Evolutionary conservation across 1,140 invertebrate genomes (phyloP).

Genomic region (Epicauta chinensis): DNA sequence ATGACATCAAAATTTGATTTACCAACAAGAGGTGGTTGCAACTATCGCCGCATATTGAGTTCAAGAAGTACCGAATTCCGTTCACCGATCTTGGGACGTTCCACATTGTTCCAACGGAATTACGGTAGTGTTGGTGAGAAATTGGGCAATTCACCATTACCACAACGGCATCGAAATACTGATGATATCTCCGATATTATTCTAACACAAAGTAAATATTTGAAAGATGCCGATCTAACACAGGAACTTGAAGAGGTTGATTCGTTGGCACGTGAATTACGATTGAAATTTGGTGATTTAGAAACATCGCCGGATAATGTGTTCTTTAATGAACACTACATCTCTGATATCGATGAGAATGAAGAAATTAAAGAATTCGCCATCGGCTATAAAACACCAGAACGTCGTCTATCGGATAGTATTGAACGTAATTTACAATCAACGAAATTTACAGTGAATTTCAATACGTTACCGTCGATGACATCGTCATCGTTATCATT

Average conservation of each 20-base stretch:
- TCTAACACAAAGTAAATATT: conserved; percentile 27
- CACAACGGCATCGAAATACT: conserved; percentile 27
- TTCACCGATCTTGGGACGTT: conserved; percentile 30
- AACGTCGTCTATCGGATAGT: conserved; percentile 22
- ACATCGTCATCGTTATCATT: conserved; percentile 9
- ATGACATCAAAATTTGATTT: conserved; percentile 35
- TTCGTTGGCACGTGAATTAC: conserved; percentile 30
- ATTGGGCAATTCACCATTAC: conserved; percentile 28
- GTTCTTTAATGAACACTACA: conserved; percentile 39
- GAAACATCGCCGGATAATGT: conserved; percentile 28
- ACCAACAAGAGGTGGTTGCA: conserved; percentile 25
- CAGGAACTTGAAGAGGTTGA: conserved; percentile 38
- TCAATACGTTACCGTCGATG: conserved; percentile 18
- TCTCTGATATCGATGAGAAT: conserved; percentile 41
- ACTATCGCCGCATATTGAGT: conserved; percentile 32
- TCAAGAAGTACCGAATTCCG: conserved; percentile 30
- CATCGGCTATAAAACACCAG: conserved; percentile 28
- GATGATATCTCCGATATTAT: conserved; percentile 18
- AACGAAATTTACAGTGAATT: neutral
- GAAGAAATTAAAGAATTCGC: conserved; percentile 38
- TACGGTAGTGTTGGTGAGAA: conserved; percentile 17
- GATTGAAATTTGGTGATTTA: conserved; percentile 27
- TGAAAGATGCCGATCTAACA: conserved; percentile 31
- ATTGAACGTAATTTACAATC: neutral
- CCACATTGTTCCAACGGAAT: conserved; percentile 16